phyloP scores from a whole-genome alignment of 2,888 invertebrate genomes.

The Temnothorax rugatulus region DNA sequence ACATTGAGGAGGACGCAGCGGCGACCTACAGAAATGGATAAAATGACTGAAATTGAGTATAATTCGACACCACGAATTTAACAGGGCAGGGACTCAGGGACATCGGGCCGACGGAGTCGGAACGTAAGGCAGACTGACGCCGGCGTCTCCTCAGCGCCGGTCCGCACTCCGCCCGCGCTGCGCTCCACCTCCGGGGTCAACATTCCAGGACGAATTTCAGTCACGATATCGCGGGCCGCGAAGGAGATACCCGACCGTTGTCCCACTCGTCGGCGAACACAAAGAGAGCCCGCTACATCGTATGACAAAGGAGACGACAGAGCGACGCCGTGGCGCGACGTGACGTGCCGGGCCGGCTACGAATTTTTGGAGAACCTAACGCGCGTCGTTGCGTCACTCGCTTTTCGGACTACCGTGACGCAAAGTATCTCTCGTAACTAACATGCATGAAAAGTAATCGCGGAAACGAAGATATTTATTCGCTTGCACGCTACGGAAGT shows the following conservation, averaged over 20 bases:
- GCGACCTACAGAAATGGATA: no score
- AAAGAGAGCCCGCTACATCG: slow-evolving; percentile 48
- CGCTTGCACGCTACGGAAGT: neutral
- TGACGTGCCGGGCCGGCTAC: slow-evolving; percentile 4
- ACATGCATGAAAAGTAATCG: neutral
- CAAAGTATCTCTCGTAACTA: neutral
- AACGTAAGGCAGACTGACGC: slow-evolving; percentile 75
- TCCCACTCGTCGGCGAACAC: slow-evolving; percentile 42
- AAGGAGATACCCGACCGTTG: slow-evolving; percentile 40
- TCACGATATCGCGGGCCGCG: slow-evolving; percentile 68
- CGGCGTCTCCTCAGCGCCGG: slow-evolving; percentile 70
- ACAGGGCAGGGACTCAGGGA: slow-evolving; percentile 14
- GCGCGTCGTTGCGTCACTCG: neutral
- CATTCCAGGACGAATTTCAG: slow-evolving; percentile 76
- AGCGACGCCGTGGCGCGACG: slow-evolving; percentile 3
- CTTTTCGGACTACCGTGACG: neutral
- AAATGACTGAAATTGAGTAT: no score
- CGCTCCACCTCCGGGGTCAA: slow-evolving; percentile 72
- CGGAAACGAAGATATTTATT: neutral
- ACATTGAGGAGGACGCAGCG: no score
- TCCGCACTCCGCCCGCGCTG: slow-evolving; percentile 36
- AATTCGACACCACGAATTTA: no score
- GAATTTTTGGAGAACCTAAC: neutral
- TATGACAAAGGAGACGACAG: slow-evolving; percentile 26
- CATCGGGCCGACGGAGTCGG: slow-evolving; percentile 53